phyloP scores from a whole-genome alignment of 2,888 invertebrate genomes.

The Latrodectus elegans region DNA sequence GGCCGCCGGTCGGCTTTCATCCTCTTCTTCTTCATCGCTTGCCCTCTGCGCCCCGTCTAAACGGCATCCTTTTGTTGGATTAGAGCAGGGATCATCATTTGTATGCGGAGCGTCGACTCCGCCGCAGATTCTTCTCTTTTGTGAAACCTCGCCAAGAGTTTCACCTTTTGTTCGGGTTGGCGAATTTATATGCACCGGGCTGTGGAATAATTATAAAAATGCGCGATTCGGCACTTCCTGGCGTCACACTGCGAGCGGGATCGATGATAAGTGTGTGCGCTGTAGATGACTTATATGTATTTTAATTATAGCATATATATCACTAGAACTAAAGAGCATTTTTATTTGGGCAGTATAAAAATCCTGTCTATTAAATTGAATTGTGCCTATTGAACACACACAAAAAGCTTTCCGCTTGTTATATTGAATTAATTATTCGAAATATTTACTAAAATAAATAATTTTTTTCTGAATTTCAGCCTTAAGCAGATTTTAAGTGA shows the following conservation, averaged over 20 bases:
- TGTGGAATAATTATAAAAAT: conserved; percentile 19
- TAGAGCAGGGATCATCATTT: conserved; percentile 10
- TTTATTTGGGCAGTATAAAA: too few species aligned
- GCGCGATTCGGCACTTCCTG: neutral
- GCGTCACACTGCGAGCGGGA: neutral
- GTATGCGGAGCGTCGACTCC: conserved; percentile 39
- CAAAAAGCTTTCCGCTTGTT: too few species aligned
- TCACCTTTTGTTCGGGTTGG: conserved; percentile 16
- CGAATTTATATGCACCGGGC: conserved; percentile 1
- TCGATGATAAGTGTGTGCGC: too few species aligned
- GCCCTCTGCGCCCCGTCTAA: conserved; percentile 11
- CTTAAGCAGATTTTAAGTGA: too few species aligned
- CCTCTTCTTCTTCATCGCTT: neutral
- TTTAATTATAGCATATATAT: too few species aligned
- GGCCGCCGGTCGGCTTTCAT: conserved; percentile 13
- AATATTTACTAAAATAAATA: too few species aligned
- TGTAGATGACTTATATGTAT: too few species aligned
- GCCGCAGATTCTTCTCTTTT: conserved; percentile 6
- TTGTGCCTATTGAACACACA: too few species aligned
- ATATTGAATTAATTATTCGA: too few species aligned
- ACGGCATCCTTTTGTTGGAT: conserved; percentile 38
- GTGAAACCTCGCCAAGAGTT: neutral
- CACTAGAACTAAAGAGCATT: too few species aligned
- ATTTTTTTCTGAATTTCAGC: too few species aligned
- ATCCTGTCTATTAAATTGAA: too few species aligned